Evolutionary conservation across 1,140 invertebrate species (phyloP).

Genomic region (Radopholus similis): DNA sequence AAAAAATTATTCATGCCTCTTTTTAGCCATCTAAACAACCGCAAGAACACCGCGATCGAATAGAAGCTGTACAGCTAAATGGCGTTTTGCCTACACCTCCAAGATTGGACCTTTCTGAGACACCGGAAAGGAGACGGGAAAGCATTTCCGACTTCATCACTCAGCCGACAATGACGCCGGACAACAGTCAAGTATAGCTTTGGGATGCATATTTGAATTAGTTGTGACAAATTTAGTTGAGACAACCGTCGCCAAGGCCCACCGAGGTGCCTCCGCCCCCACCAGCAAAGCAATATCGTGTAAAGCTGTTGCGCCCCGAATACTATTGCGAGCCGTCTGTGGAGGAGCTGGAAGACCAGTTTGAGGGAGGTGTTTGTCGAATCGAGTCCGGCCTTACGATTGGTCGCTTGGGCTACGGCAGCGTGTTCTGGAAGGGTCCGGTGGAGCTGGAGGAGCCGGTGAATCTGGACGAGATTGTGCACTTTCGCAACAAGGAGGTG

Average conservation of each 20-base stretch:
- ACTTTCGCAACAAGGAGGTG: slow-evolving; percentile 69
- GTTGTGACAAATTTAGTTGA: no score
- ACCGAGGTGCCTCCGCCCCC: neutral
- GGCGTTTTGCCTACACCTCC: no score
- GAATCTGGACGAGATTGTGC: slow-evolving; percentile 62
- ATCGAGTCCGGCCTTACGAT: slow-evolving; percentile 23
- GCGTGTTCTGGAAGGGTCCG: slow-evolving; percentile 74
- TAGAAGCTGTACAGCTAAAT: no score
- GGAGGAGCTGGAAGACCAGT: slow-evolving; percentile 69
- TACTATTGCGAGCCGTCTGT: slow-evolving; percentile 69
- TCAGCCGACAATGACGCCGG: neutral
- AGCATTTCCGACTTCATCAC: neutral
- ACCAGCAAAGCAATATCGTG: slow-evolving; percentile 1
- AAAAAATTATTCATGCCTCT: no score
- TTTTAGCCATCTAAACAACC: no score
- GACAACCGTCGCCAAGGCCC: neutral
- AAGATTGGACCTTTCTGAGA: no score
- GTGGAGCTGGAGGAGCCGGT: slow-evolving; percentile 38
- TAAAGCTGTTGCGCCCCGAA: slow-evolving; percentile 24
- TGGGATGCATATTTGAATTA: no score
- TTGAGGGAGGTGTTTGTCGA: neutral
- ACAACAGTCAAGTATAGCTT: no score
- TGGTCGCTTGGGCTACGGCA: slow-evolving; percentile 64
- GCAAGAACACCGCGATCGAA: no score
- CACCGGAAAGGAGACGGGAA: no score